Evolutionary conservation across 2,113 vertebrate species (phyloP), one percentile per base, ranked within the genome.

Genomic region (Bubo scandiacus): DNA sequence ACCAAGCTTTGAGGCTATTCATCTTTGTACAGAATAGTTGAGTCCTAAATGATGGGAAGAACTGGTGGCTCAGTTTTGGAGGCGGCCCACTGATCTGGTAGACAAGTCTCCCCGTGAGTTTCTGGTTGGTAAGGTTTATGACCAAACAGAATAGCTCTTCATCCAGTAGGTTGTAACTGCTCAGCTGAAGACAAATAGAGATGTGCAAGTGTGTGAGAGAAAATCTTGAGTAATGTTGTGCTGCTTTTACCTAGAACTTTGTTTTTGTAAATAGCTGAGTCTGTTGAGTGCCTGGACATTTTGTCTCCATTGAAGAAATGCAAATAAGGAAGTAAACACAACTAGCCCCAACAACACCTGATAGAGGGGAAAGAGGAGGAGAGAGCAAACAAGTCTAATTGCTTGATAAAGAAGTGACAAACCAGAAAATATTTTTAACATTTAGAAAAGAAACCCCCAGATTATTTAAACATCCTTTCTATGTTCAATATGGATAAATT

Each of bases 301-400:
- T 40, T 90, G 58, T 51, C 30, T 83, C 59, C 32, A 5, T 70
- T 78, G 34, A 81, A 66, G 58, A 86, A 90, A 72, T 13, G 30
- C 70, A 80, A 91, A 82, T 80, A 86, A 86, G 62, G 62, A 96
- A 96, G 62, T 92, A 80, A 95, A 80, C 34, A n/a, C 25, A 81
- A 73, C 55, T 61, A 66, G 70, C 45, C 26, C 6, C 2, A 15
- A 68, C 34, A 94, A 52, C 45, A 62, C 1, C 32, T 63, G 14
- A 27, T 19, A 23, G 43, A 43, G 38, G 74, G 21, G 17, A 75
- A 72, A 85, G 22, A 58, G 27, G 22, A 58, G 27, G 77, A 74
- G 34, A 93, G 22, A 73, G 26, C 23, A 85, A 85, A 90, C 52
- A 90, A 40, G 11, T 58, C 23, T 68, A 52, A 92, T 30, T 49